A percentile compares a stretch with the other conserved stretches of the same genome.
phyloP scores from a whole-genome alignment of 2,797 vertebrate species.

The Periparus ater region DNA sequence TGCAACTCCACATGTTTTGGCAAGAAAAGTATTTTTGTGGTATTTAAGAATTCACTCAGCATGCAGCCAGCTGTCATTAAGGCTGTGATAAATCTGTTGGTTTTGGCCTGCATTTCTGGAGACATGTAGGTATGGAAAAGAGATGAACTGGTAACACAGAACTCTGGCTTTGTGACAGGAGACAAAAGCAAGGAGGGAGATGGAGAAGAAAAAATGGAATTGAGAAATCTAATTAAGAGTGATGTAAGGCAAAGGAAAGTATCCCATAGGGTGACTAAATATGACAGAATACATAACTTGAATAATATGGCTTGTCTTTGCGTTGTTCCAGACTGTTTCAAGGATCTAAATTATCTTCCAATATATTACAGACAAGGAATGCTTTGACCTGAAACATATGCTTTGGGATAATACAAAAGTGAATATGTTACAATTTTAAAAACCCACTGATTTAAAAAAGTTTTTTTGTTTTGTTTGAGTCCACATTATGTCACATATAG shows the following conservation, averaged over 20 bases:
- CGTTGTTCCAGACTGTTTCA: background rate
- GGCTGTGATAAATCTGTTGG: slow-evolving; percentile 72
- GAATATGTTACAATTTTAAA: background rate
- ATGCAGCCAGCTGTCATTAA: slow-evolving; percentile 75
- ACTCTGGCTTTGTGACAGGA: slow-evolving; percentile 28
- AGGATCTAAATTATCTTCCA: background rate
- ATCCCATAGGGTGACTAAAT: background rate
- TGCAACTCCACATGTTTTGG: slow-evolving; percentile 70
- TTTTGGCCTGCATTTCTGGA: slow-evolving; percentile 74
- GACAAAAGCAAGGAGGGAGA: slow-evolving; percentile 13
- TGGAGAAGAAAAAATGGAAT: background rate
- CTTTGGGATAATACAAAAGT: background rate
- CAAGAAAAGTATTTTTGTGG: slow-evolving; percentile 60
- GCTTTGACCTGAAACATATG: background rate
- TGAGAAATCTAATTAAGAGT: background rate
- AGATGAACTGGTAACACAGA: slow-evolving; percentile 64
- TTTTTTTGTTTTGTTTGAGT: background rate
- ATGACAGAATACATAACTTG: background rate
- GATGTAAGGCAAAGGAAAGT: background rate
- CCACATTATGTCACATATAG: background rate
- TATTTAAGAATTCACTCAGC: slow-evolving; percentile 71
- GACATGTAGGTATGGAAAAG: slow-evolving; percentile 67
- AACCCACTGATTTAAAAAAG: background rate
- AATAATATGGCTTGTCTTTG: background rate
- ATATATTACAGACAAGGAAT: background rate